Conservation (phyloP, 2,888 invertebrate genomes). For the Patella ulyssiponensis region DNA sequence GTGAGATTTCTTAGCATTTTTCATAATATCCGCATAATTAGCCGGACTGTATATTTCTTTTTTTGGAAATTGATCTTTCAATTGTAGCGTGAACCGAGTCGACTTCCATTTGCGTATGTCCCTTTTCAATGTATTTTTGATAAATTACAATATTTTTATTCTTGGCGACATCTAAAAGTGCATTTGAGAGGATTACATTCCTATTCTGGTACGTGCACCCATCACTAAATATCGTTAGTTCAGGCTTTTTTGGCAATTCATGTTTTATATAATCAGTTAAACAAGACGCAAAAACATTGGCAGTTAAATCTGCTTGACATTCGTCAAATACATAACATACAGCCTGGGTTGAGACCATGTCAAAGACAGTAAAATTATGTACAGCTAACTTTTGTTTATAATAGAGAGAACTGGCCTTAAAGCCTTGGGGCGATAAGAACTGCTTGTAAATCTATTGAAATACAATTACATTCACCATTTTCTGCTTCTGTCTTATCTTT, state of each 20-base stretch:
- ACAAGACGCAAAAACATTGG: not conserved
- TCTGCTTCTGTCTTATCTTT: slow-evolving; percentile 3
- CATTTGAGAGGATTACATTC: too few relatives aligned
- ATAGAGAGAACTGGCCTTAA: not conserved
- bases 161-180: too few relatives aligned
- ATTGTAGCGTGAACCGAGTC: too few relatives aligned
- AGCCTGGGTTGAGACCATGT: not conserved
- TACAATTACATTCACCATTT: not conserved
- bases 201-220: too few relatives aligned
- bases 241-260: not conserved
- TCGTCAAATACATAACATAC: not conserved
- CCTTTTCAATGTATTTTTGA: too few relatives aligned
- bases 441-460: not conserved
- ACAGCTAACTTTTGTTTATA: not conserved
- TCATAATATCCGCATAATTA: too few relatives aligned
- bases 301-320: not conserved
- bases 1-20: too few relatives aligned
- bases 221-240: not conserved
- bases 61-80: too few relatives aligned
- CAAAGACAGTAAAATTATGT: not conserved
- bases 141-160: too few relatives aligned
- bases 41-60: too few relatives aligned
- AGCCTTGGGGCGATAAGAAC: not conserved
- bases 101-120: too few relatives aligned
- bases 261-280: not conserved